Evolutionary conservation across 1,140 invertebrate species (phyloP), one percentile per base, ranked within the genome.

Genomic region (Semibalanus balanoides): DNA sequence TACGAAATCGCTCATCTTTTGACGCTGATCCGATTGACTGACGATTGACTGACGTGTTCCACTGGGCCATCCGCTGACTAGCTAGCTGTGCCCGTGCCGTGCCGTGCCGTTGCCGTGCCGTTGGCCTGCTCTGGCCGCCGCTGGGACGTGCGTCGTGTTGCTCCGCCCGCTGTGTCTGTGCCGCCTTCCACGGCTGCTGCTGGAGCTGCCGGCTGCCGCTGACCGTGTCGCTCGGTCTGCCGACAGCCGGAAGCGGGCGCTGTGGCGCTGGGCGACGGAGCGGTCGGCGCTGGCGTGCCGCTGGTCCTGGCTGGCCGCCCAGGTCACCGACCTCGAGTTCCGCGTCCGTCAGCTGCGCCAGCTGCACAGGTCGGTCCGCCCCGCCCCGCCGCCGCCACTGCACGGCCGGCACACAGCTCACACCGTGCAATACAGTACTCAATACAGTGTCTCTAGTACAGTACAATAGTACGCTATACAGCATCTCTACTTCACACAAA

Each of bases 261-360:
- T 90, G 30, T 97, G 93, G 93, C 89, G 90, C 77, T 97, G 92
- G 88, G 89, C 90, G 75, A 86, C 88, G 76, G 89, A 93, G 75
- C 87, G 95, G 74, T 91, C 93, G 14, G 87, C 88, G 27, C 89
- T 97, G 30, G 94, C 92, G 5, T 88, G 92, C 5, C 87, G 93
- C 73, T 97, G 94, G 93, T 92, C 91, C 19, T 97, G 94, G 94
- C 84, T 97, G 25, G 91, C 94, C 79, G 90, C 93, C 14, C 94
- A 97, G 84, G 90, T 97, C 28, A 90, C 92, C 51, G 95, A 97
- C 84, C 84, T 97, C 79, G 94, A 97, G 82, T 96, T 94, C 83
- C 90, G 90, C 81, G 95, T 97, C 78, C 88, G 93, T 1, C 94
- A 96, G 81, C 92, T 95, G 82, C 91, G 88, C 80, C 93, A 96